Percentiles rank a stretch among this genome's conserved stretches.
phyloP scores from a whole-genome alignment of 2,113 vertebrate genomes.

The Marmota flaviventris region DNA sequence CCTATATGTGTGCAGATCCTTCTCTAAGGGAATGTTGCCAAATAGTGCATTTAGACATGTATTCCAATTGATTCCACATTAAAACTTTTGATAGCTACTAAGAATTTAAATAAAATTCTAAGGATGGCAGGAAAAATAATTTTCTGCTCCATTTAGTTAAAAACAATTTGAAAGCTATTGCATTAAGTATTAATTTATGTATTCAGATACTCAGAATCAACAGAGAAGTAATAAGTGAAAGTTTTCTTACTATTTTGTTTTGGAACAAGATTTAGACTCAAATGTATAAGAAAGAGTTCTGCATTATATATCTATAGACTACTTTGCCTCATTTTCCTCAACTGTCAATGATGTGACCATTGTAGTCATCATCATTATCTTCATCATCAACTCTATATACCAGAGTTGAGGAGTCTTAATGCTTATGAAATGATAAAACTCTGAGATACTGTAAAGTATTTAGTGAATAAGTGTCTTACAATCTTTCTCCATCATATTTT shows the following conservation, averaged over 20 bases:
- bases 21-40: not conserved
- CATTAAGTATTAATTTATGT: not conserved
- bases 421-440: not conserved
- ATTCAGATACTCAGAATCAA: not conserved
- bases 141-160: not conserved
- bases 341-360: not conserved
- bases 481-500: not conserved
- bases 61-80: conserved; percentile 3
- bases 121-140: not conserved
- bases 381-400: not conserved
- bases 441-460: not conserved
- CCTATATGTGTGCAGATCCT: not conserved
- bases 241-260: not conserved
- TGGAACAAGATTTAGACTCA: not conserved
- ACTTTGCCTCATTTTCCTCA: not conserved
- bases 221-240: not conserved
- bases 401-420: not conserved
- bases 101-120: conserved; percentile 47
- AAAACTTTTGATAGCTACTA: not conserved
- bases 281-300: not conserved
- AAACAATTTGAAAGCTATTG: conserved; percentile 6
- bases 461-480: not conserved
- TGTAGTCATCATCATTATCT: fast-evolving
- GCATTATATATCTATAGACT: not conserved
- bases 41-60: not conserved